Evolutionary conservation across 2,888 invertebrate genomes (phyloP).

Genomic region (Lycaena phlaeas): DNA sequence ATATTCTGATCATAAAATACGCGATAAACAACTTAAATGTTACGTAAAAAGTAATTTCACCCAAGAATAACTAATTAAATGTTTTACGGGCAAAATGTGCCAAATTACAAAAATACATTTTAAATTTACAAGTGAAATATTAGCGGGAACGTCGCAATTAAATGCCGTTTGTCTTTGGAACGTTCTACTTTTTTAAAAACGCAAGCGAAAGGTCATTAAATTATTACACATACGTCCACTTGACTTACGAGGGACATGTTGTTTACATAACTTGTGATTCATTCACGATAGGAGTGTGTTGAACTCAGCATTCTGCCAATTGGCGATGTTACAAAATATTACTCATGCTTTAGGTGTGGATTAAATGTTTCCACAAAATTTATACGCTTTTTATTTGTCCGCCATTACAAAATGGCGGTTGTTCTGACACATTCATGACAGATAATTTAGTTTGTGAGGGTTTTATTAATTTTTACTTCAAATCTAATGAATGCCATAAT

Average conservation of each 20-base stretch:
- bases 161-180: not conserved
- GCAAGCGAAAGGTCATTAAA: not conserved
- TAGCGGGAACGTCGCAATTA: not conserved
- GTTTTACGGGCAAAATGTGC: too few relatives aligned
- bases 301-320: conserved; percentile 28
- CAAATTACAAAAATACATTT: not conserved
- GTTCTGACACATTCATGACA: not conserved
- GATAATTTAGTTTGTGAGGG: not conserved
- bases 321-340: conserved; percentile 25
- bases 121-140: not conserved
- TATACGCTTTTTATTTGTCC: not conserved
- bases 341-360: not conserved
- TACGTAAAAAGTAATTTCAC: too few relatives aligned
- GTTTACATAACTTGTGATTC: conserved; percentile 23
- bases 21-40: too few relatives aligned
- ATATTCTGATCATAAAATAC: too few relatives aligned
- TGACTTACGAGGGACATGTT: not conserved
- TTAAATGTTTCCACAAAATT: not conserved
- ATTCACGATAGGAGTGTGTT: conserved; percentile 23
- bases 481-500: too few relatives aligned
- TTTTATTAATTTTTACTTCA: not conserved
- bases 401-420: not conserved
- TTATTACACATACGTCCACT: conserved; percentile 2
- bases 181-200: not conserved
- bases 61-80: too few relatives aligned